Evolutionary conservation across 2,113 vertebrate species (phyloP).

Genomic region (Ptyas mucosa): DNA sequence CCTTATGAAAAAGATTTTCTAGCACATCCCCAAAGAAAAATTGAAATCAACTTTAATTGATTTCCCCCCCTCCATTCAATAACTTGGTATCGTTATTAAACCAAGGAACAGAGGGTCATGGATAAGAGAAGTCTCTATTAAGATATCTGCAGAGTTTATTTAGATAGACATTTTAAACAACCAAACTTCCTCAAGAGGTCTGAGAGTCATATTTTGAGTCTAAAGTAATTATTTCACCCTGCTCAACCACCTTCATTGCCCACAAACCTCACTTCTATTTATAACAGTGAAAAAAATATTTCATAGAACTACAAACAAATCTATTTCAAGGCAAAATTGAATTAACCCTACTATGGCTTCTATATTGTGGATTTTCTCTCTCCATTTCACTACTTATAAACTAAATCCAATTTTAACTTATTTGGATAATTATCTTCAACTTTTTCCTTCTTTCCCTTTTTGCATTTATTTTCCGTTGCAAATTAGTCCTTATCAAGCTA

Average conservation of each 20-base stretch:
- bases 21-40: slow-evolving; percentile 38
- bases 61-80: not conserved
- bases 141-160: slow-evolving; percentile 38
- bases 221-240: not conserved
- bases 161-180: slow-evolving; percentile 23
- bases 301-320: not conserved
- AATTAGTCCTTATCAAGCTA: not conserved
- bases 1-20: slow-evolving; percentile 13
- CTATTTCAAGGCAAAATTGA: not conserved
- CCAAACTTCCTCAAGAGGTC: slow-evolving; percentile 36
- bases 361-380: not conserved
- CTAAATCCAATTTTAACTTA: not conserved
- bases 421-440: not conserved
- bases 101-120: slow-evolving; percentile 28
- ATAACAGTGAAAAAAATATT: not conserved
- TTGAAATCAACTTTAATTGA: slow-evolving; percentile 25
- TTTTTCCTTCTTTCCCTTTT: not conserved
- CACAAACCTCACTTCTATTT: not conserved
- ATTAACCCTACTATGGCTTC: not conserved
- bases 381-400: not conserved
- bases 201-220: not conserved
- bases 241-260: not conserved
- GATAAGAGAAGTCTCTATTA: slow-evolving; percentile 42
- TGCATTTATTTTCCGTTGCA: not conserved
- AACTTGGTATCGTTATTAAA: slow-evolving; percentile 37